These are phyloP conservation scores for Aurelia aurita DNA, from an alignment of 30 jellyfish, hydroid and myxozoan species.

Conservation along the genomic window DNA sequence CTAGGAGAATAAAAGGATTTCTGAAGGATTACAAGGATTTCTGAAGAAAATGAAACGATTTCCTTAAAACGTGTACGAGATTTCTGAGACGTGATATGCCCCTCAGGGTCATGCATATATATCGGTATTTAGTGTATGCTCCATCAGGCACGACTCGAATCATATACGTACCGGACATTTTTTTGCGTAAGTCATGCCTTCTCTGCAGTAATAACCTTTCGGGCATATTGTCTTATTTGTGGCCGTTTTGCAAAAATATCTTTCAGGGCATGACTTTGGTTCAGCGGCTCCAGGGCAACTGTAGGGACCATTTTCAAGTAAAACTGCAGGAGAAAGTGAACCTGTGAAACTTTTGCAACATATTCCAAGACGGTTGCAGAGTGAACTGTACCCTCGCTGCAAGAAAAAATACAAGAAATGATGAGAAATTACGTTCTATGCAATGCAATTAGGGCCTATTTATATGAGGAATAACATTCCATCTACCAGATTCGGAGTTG, in stretches of 20 bases:
- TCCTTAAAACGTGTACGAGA: no score
- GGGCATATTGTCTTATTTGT: constrained; percentile 53
- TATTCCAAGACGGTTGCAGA: constrained; percentile 43
- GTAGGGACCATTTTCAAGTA: constrained; percentile 10
- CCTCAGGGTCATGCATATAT: not conserved
- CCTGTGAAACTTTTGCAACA: constrained; percentile 43
- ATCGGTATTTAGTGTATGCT: not conserved
- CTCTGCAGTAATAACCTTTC: constrained; percentile 51
- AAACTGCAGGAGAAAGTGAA: not conserved
- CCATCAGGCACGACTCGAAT: not conserved
- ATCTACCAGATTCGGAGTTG: no score
- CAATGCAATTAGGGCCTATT: no score
- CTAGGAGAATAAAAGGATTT: no score
- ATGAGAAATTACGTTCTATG: no score
- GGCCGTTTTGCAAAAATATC: constrained; percentile 29
- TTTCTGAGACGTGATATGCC: not conserved
- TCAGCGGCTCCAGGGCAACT: constrained; percentile 47
- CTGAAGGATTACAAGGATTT: no score
- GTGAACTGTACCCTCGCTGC: constrained; percentile 21
- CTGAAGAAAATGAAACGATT: no score
- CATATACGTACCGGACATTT: constrained; percentile 55
- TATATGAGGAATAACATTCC: no score
- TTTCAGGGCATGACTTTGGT: constrained; percentile 43
- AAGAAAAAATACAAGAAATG: not conserved
- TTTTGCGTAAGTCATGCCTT: constrained; percentile 37